These are phyloP conservation scores for Oryzias curvinotus DNA, from an alignment of 2,113 vertebrate genomes.

Conservation along the genomic window DNA sequence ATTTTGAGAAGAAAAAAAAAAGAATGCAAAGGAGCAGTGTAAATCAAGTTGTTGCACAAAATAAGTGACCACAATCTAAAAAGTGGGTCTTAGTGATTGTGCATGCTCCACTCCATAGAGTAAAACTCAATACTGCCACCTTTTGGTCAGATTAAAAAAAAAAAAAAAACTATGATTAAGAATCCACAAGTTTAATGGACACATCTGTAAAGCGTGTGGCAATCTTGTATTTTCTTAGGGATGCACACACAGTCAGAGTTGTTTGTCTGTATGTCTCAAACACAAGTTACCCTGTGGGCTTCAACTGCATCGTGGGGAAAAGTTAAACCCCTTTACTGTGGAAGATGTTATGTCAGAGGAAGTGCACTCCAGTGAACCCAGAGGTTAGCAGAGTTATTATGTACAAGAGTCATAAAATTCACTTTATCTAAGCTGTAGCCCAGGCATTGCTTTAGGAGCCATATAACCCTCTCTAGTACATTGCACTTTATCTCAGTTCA, in stretches of 20 bases:
- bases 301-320: background rate
- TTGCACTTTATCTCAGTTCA: constrained; percentile 82
- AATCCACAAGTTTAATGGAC: too few species aligned
- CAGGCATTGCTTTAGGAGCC: constrained; percentile 79
- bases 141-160: constrained; percentile 76
- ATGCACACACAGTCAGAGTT: too few species aligned
- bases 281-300: background rate
- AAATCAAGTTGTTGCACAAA: background rate
- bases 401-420: constrained; percentile 80
- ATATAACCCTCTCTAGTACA: constrained; percentile 85
- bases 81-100: constrained; percentile 18
- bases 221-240: too few species aligned
- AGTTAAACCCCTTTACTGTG: background rate
- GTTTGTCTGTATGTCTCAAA: background rate
- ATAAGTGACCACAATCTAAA: constrained; percentile 14
- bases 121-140: constrained; percentile 95
- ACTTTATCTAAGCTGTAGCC: constrained; percentile 88
- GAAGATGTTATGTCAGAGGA: constrained; percentile 28
- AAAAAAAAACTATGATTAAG: too few species aligned
- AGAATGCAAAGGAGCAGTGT: background rate
- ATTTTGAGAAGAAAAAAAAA: too few species aligned
- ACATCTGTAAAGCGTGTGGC: too few species aligned
- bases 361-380: constrained; percentile 71
- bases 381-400: constrained; percentile 78
- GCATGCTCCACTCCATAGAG: constrained; percentile 24